phyloP scores from a whole-genome alignment of 1,140 invertebrate species.

The Matsumurasca onukii region DNA sequence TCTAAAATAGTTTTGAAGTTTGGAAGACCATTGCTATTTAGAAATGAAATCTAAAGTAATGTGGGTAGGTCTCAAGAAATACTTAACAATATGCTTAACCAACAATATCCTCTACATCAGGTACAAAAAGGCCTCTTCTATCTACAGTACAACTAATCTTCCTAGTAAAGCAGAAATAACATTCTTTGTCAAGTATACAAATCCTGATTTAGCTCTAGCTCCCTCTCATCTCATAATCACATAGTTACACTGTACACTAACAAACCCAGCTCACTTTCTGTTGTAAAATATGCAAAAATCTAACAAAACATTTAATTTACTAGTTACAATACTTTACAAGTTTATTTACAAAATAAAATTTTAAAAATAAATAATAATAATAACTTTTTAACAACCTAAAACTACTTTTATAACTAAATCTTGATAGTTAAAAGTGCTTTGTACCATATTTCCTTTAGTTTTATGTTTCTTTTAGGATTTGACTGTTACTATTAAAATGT shows the following conservation, averaged over 20 bases:
- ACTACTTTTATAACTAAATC: background rate
- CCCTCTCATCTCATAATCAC: background rate
- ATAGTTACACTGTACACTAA: conserved; percentile 24
- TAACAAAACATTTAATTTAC: conserved; percentile 6
- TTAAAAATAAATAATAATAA: conserved; percentile 21
- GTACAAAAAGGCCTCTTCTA: conserved; percentile 21
- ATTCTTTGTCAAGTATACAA: background rate
- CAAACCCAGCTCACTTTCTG: background rate
- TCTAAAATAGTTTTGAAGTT: no score
- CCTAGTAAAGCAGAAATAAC: conserved; percentile 15
- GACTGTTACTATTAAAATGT: no score
- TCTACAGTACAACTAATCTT: background rate
- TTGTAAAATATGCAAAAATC: conserved; percentile 11
- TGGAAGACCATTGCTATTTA: no score
- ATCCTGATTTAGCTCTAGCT: background rate
- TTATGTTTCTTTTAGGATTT: no score
- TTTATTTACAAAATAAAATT: conserved; percentile 23
- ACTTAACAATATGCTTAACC: no score
- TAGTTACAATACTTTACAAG: conserved; percentile 21
- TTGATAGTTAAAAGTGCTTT: background rate
- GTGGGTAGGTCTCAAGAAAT: no score
- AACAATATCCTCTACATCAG: conserved; percentile 20
- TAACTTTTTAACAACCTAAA: background rate
- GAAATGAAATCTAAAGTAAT: no score
- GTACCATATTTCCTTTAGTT: no score